Evolutionary conservation across 2,113 vertebrate species (phyloP), one percentile per base, ranked within the genome.

Genomic region (Anguilla japonica): DNA sequence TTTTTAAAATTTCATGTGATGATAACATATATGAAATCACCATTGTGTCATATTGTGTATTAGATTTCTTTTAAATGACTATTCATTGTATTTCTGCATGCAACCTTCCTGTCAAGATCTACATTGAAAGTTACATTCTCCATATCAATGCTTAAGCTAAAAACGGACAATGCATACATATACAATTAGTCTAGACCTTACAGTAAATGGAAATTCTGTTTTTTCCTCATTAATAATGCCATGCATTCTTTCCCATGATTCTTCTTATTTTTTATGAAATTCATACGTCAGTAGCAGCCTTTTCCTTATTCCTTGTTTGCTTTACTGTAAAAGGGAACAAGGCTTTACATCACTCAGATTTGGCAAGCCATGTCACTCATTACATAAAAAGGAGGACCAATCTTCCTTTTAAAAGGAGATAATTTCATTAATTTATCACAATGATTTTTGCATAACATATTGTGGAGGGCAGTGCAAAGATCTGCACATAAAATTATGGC

Each of bases 381-480:
- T 5, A 75, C 6, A 9, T 20, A 43, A 84, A 75, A 50, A 20
- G 15, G 67, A 26, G 26, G 22, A 46, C 40, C 60, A 75, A 71
- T 84, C 34, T 75, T 84, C 26, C n/a, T 84, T 75, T n/a, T 29
- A 84, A 46, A 71, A 84, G 26, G 26, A 26, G 20, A 50, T 41
- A 50, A 78, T 22, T 39, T 5, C 34, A 79, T 57, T 60, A 93
- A 92, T 89, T 83, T 90, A 2, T 81, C 39, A 56, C n/a, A 60
- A 34, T 81, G 16, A 8, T 46, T 83, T 1, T 56, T 83, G 26
- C 71, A 75, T 75, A 34, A 75, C 13, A 9, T 75, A 34, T 26
- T 67, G 41, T 14, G 26, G 26, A 41, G 20, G 84, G 26, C 16
- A 22, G 67, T 50, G 57, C 20, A 67, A 71, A 83, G 40, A 26